phyloP scores from a whole-genome alignment of 1,140 invertebrate species.

The Brachionus asplanchnoidis region DNA sequence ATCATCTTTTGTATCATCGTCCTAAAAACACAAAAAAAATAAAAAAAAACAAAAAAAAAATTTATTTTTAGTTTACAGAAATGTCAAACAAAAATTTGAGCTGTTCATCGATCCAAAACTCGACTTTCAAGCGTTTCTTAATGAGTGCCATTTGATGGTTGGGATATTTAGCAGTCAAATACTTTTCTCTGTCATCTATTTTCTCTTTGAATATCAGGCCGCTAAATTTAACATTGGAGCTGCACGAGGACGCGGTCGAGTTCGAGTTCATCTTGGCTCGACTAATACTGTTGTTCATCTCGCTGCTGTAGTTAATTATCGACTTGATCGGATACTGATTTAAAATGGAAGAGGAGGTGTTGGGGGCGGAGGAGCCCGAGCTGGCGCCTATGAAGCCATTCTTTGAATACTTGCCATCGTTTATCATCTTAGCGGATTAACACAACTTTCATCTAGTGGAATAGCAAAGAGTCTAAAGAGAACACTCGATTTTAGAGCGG shows the following conservation, averaged over 20 bases:
- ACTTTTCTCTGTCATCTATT: slow-evolving; percentile 41
- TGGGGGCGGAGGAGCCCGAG: not conserved
- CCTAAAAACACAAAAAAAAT: not conserved
- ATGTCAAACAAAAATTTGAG: slow-evolving; percentile 10
- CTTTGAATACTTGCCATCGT: slow-evolving; percentile 13
- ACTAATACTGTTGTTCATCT: slow-evolving; percentile 30
- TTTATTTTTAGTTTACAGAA: not conserved
- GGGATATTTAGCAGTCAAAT: slow-evolving; percentile 42
- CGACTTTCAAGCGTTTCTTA: slow-evolving; percentile 23
- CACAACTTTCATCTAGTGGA: not conserved
- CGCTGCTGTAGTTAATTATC: not conserved
- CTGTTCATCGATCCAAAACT: slow-evolving; percentile 42
- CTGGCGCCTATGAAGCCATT: not conserved
- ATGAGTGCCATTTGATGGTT: slow-evolving; percentile 41
- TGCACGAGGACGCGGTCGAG: not conserved
- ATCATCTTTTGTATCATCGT: slow-evolving; percentile 37
- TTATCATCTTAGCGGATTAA: not conserved
- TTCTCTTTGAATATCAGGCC: slow-evolving; percentile 35
- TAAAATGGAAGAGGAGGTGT: not conserved
- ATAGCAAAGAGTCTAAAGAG: not conserved
- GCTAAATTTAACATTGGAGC: slow-evolving; percentile 30
- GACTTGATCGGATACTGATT: slow-evolving; percentile 29
- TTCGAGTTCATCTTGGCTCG: not conserved
- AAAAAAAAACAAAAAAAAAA: not conserved
- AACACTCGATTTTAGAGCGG: not conserved